Evolutionary conservation across 2,113 vertebrate genomes (phyloP), one percentile per base, ranked within the genome.

Genomic region (Colistium nudipinnis): DNA sequence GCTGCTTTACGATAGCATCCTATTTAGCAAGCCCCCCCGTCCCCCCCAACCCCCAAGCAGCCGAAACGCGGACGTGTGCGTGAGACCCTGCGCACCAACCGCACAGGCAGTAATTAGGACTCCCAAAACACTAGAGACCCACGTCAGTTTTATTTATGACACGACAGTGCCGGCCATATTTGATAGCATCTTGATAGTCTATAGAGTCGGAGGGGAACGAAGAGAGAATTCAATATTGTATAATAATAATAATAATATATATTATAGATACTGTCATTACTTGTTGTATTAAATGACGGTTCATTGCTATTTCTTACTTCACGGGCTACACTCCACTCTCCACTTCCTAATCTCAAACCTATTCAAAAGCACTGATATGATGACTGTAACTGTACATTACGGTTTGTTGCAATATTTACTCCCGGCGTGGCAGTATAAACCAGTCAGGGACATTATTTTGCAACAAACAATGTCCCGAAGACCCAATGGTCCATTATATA

Each of bases 1-100:
- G 48, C 41, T 30, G 78, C 74, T 87, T 89, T 85, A 88, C 78
- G 73, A 81, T 60, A 39, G 73, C 24, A 44, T 70, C 80, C 70
- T 78, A 69, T 83, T 86, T 69, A 83, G 74, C 49, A 80, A 69
- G 48, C 54, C 56, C n/a, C n/a, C n/a, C n/a, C n/a, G n/a, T n/a
- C n/a, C n/a, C n/a, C n/a, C n/a, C n/a, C n/a, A n/a, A n/a, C n/a
- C n/a, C 70, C 54, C 74, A 60, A 56, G 41, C 74, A 70, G 67
- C 73, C 70, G 74, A 75, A 76, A 72, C 61, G 52, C 56, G 19
- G 24, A 52, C 55, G 59, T 30, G 19, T 33, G 17, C 27, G 20
- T 13, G 59, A n/a, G 49, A 44, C 4, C 60, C 22, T 19, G 33
- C 55, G 17, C 25, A 59, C 31, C 43, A 13, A 51, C 24, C 11